These are phyloP conservation scores for Horisme vitalbata DNA, from an alignment of 2,888 invertebrate species.

Conservation along the genomic window DNA sequence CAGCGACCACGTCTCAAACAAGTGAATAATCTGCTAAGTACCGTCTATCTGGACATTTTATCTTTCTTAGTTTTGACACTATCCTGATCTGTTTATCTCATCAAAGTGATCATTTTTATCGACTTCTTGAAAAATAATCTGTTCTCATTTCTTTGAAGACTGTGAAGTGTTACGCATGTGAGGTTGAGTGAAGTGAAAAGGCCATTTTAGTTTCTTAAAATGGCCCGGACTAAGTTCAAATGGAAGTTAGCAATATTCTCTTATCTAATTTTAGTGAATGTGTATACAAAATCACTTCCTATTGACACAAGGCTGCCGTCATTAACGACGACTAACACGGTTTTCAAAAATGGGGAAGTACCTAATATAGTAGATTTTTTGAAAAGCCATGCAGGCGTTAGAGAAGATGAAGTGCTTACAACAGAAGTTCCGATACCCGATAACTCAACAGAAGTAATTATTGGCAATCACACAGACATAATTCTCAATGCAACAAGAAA, in stretches of 20 bases:
- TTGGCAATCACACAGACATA: conserved; percentile 19
- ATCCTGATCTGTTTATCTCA: conserved; percentile 41
- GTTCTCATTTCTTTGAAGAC: conserved; percentile 41
- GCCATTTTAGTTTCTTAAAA: conserved; percentile 46
- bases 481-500: conserved; percentile 31
- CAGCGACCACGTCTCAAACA: conserved; percentile 3
- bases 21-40: conserved; percentile 10
- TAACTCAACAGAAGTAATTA: conserved; percentile 11
- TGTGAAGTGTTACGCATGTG: conserved; percentile 45
- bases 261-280: conserved; percentile 43
- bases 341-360: conserved; percentile 29
- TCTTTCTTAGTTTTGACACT: conserved; percentile 43
- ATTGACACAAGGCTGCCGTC: conserved; percentile 31
- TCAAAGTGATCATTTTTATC: conserved; percentile 17
- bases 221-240: conserved; percentile 57
- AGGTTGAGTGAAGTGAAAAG: conserved; percentile 34
- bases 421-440: not conserved
- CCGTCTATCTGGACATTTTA: conserved; percentile 33
- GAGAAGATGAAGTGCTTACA: conserved; percentile 16
- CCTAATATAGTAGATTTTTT: conserved; percentile 15
- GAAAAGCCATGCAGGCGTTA: conserved; percentile 6
- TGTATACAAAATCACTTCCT: conserved; percentile 51
- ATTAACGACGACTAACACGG: conserved; percentile 28
- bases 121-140: conserved; percentile 12
- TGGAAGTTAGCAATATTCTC: conserved; percentile 50